phyloP scores from a whole-genome alignment of 1,140 invertebrate species.

The Calosoma granatense region DNA sequence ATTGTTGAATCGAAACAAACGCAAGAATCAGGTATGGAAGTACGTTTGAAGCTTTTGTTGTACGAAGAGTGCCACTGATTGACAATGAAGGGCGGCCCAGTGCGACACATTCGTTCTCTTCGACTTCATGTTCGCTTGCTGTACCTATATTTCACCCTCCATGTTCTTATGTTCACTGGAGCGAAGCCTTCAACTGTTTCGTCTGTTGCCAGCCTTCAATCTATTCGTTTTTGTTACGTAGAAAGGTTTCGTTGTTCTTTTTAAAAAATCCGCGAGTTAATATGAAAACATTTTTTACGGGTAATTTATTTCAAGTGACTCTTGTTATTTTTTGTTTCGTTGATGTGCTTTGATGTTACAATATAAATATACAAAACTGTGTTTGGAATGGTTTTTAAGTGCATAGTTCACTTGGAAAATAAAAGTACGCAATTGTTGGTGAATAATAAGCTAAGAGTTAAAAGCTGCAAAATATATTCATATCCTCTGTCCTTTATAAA shows the following conservation, averaged over 20 bases:
- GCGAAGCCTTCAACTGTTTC: neutral
- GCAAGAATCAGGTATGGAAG: no score
- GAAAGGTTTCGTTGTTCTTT: neutral
- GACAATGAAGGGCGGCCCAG: neutral
- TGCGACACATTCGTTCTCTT: neutral
- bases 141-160: neutral
- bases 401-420: no score
- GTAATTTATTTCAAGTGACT: conserved; percentile 6
- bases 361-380: no score
- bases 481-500: no score
- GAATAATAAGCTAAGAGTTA: no score
- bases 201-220: neutral
- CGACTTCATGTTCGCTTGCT: neutral
- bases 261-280: neutral
- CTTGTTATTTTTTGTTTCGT: conserved; percentile 4
- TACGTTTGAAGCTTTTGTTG: conserved; percentile 1
- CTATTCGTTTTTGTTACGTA: neutral
- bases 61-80: neutral
- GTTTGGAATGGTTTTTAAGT: no score
- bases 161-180: neutral
- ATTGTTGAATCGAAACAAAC: no score
- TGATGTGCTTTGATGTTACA: neutral
- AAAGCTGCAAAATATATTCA: no score
- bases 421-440: no score
- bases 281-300: conserved; percentile 8